Evolutionary conservation across 1,140 invertebrate species (phyloP), one percentile per base, ranked within the genome.

Genomic region (Drosophila pruinosa): DNA sequence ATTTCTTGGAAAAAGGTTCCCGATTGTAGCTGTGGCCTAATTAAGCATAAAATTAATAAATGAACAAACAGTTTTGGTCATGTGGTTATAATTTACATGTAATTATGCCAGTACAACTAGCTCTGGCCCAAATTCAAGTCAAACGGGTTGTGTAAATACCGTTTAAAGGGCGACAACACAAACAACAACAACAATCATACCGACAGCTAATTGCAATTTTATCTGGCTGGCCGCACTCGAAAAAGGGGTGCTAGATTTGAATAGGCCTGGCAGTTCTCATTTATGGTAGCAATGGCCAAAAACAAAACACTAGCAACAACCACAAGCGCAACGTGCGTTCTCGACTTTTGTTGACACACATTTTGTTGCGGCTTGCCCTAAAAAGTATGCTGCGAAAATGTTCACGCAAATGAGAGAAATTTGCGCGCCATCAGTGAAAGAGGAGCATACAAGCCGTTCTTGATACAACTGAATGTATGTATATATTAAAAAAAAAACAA

Each of bases 291-390:
- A 34, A 50, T 48, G 24, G 22, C 31, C 43, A 57, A 64, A 36
- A 58, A 74, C 34, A 61, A 54, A 36, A 26, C 39, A 77, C 34
- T 43, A 21, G 28, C n/a, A 50, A 34, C 53, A 54, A 48, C 22
- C n/a, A 41, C 50, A 45, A 39, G 15, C 50, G 59, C 47, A 59
- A 31, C 41, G 64, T 28, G 21, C 14, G 5, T 2, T 17, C n/a
- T 8, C 57, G 24, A 85, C 56, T 69, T 78, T 75, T 78, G 82
- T 86, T 82, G 82, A 75, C 82, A 86, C 74, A 88, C 71, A 83
- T 78, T 88, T 82, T 67, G 73, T 75, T 58, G 65, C 43, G 56
- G 64, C 56, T 41, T 53, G 38, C 47, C 56, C 75, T 67, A 58
- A 78, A 80, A 78, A 78, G 75, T 78, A 75, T 75, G 75, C 75